phyloP scores from a whole-genome alignment of 2,888 invertebrate species.

The Phalera bucephala region DNA sequence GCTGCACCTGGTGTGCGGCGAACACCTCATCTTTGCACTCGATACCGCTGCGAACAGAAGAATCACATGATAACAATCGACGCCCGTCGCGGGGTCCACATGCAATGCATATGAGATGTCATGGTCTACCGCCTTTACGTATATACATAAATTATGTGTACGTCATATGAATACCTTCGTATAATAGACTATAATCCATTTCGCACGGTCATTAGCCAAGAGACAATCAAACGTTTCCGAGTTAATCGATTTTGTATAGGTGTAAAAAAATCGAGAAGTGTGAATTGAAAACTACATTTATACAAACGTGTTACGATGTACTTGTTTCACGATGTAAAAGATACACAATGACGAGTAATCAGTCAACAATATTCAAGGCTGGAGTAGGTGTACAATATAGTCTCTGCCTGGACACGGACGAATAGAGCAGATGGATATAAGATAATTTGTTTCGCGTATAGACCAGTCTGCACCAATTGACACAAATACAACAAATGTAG shows the following conservation, averaged over 20 bases:
- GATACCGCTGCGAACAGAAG: constrained; percentile 86
- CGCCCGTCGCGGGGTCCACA: constrained; percentile 30
- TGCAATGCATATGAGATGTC: constrained; percentile 20
- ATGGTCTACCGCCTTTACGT: constrained; percentile 39
- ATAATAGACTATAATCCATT: constrained; percentile 41
- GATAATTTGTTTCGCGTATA: constrained; percentile 25
- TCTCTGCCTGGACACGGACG: constrained; percentile 19
- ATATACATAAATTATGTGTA: constrained; percentile 23
- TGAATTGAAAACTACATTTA: constrained; percentile 43
- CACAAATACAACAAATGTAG: constrained; percentile 3
- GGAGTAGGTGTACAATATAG: constrained; percentile 10
- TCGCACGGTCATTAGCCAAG: constrained; percentile 47
- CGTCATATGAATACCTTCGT: constrained; percentile 38
- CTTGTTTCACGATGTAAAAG: constrained; percentile 27
- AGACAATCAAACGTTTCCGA: constrained; percentile 41
- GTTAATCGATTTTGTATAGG: constrained; percentile 48
- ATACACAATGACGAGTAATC: constrained; percentile 57
- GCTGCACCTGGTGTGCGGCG: constrained; percentile 84
- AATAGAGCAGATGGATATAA: constrained; percentile 20
- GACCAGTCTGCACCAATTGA: constrained; percentile 8
- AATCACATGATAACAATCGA: constrained; percentile 50
- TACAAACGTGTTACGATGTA: constrained; percentile 27
- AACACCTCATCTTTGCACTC: constrained; percentile 91
- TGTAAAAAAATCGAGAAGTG: constrained; percentile 35
- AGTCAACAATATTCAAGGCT: constrained; percentile 70